Evolutionary conservation across 2,888 invertebrate genomes (phyloP), one percentile per base, ranked within the genome.

Genomic region (Apamea epomidion): DNA sequence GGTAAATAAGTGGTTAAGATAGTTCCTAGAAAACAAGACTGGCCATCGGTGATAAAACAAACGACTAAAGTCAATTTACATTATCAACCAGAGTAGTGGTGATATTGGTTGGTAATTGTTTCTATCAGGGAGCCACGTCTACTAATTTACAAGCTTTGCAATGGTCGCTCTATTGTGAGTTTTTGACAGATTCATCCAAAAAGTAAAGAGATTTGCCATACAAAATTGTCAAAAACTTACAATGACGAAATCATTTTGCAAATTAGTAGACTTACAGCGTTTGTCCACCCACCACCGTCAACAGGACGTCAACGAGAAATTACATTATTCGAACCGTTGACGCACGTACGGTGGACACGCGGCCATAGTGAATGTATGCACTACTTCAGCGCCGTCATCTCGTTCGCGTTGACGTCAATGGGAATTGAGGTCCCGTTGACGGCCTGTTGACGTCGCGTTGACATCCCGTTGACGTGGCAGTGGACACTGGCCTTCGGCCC

Each of bases 1-100:
- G 51, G 21, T 83, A 79, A 87, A 78, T 74, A 77, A 32, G 21
- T 51, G n/a, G 42, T 18, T 78, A 37, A 29, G 16, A 51, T 16
- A 14, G 29, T 70, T 70, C 45, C 25, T 25, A 48, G 32, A 45
- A 73, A 10, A 45, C n/a, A 16, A 16, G 5, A n/a, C 45, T 29
- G 5, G 5, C 54, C 25, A n/a, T 42, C 25, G 4, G 1, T 51
- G 25, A 69, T 72, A 32, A 45, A 72, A 29, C 51, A 80, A 79
- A 51, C 4, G 25, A 29, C 3, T 25, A 1, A 1, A 58, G 37
- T n/a, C 10, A 37, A n/a, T 58, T 16, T 14, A 16, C 12, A 37
- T 12, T 14, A n/a, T n/a, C 1, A 21, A 51, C 29, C 18, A n/a
- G n/a, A n/a, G 6, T 68, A 14, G 21, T 12, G 6, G 3, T n/a